Percentiles rank a stretch among this genome's conserved stretches.
Evolutionary conservation across 2,113 vertebrate genomes (phyloP).

Genomic region (Phyllostomus hastatus): DNA sequence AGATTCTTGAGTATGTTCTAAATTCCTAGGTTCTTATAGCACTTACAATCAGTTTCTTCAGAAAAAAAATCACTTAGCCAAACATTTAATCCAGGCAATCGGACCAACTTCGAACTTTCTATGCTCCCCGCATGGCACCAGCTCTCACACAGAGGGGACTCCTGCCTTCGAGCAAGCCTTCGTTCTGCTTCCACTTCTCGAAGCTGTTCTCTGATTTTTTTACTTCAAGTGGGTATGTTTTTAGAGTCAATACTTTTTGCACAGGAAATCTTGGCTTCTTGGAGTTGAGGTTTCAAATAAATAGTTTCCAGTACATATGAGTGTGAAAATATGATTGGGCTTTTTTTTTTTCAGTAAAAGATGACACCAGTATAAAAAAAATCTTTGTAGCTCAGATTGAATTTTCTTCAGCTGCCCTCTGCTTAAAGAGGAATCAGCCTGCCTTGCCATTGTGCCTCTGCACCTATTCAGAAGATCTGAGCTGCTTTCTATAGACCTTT

Average conservation of each 20-base stretch:
- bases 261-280: not conserved
- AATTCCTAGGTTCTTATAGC: not conserved
- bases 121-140: not conserved
- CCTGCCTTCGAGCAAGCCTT: not conserved
- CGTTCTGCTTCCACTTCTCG: not conserved
- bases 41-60: not conserved
- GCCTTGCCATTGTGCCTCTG: not conserved
- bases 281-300: conserved; percentile 4
- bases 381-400: not conserved
- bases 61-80: not conserved
- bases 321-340: not conserved
- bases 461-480: not conserved
- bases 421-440: not conserved
- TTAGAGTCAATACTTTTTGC: not conserved
- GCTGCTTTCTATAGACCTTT: not conserved
- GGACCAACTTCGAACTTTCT: not conserved
- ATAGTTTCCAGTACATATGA: not conserved
- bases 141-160: not conserved
- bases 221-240: not conserved
- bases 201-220: not conserved
- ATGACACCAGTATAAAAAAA: not conserved
- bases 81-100: not conserved
- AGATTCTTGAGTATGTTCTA: not conserved
- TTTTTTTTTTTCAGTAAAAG: not conserved
- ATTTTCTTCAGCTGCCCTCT: not conserved